These are phyloP conservation scores for Phalera bucephala DNA, from an alignment of 2,888 invertebrate species.

Conservation along the genomic window DNA sequence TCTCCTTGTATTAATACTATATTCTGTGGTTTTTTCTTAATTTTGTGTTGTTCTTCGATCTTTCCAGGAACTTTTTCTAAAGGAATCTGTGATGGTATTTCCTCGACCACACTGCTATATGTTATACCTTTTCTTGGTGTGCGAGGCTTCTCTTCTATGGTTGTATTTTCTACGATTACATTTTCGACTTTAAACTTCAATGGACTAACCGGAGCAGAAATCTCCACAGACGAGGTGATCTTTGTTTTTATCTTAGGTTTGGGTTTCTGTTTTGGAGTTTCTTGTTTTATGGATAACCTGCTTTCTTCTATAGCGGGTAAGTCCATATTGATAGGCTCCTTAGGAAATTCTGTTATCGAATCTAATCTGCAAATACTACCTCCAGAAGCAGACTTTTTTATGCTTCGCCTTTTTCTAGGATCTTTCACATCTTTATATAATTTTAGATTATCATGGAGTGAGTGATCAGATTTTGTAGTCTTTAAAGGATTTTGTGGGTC, in stretches of 20 bases:
- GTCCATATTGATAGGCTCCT: conserved; percentile 40
- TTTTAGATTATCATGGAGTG: conserved; percentile 61
- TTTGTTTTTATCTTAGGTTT: conserved; percentile 75
- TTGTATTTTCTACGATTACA: conserved; percentile 67
- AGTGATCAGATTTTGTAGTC: conserved; percentile 75
- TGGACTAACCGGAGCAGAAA: conserved; percentile 68
- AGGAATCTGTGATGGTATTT: conserved; percentile 24
- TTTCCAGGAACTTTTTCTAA: conserved; percentile 22
- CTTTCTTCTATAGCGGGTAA: conserved; percentile 77
- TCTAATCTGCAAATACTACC: conserved; percentile 68
- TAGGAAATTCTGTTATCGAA: conserved; percentile 72
- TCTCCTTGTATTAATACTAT: conserved; percentile 31
- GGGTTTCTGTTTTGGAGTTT: conserved; percentile 42
- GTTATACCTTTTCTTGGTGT: conserved; percentile 63
- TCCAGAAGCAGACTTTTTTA: conserved; percentile 73
- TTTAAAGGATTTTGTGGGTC: conserved; percentile 49
- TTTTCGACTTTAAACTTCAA: conserved; percentile 83
- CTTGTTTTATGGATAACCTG: conserved; percentile 48
- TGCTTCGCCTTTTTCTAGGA: conserved; percentile 58
- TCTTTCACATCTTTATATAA: conserved; percentile 44
- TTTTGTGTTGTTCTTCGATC: conserved; percentile 33
- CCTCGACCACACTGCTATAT: conserved; percentile 57
- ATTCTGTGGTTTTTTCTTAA: conserved; percentile 40
- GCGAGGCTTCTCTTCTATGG: conserved; percentile 81
- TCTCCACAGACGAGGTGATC: conserved; percentile 80